Conservation (phyloP, 2,797 vertebrate genomes). For the Falco columbarius region DNA sequence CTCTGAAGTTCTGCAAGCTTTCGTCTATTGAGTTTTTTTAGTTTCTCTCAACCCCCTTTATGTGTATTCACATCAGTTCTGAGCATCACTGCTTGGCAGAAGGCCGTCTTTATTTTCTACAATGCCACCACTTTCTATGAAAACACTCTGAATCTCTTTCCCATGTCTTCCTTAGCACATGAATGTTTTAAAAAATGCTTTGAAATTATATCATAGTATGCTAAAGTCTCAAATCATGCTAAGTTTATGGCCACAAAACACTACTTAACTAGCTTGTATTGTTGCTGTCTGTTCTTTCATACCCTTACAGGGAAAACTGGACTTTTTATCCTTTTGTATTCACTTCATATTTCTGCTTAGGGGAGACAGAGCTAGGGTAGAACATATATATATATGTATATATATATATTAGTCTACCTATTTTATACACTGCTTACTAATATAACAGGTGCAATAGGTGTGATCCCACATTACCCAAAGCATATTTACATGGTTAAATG, state of each 20-base stretch:
- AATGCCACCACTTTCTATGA: not conserved
- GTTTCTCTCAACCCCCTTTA: not conserved
- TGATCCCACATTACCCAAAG: slow-evolving; percentile 6
- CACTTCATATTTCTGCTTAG: slow-evolving; percentile 35
- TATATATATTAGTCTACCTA: not conserved
- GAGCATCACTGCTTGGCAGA: not conserved
- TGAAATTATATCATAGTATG: slow-evolving; percentile 31
- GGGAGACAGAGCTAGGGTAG: slow-evolving; percentile 22
- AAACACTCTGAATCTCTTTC: slow-evolving; percentile 9
- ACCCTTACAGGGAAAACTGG: slow-evolving; percentile 41
- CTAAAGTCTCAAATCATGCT: slow-evolving; percentile 64
- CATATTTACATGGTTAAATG: not conserved
- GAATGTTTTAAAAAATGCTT: slow-evolving; percentile 36
- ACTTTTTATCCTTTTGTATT: slow-evolving; percentile 57
- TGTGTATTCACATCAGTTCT: not conserved
- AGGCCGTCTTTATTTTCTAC: not conserved
- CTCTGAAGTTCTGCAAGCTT: not conserved
- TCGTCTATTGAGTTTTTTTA: not conserved
- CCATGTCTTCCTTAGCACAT: not conserved
- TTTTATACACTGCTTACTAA: slow-evolving; percentile 23
- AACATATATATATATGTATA: not conserved
- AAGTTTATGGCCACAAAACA: slow-evolving; percentile 38
- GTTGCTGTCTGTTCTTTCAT: slow-evolving; percentile 50
- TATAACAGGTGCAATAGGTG: not conserved
- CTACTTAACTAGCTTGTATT: slow-evolving; percentile 55